A percentile compares a stretch with the other conserved stretches of the same genome.
Conservation (phyloP, 2,113 vertebrate genomes). For the Machaerirhynchus nigripectus region DNA sequence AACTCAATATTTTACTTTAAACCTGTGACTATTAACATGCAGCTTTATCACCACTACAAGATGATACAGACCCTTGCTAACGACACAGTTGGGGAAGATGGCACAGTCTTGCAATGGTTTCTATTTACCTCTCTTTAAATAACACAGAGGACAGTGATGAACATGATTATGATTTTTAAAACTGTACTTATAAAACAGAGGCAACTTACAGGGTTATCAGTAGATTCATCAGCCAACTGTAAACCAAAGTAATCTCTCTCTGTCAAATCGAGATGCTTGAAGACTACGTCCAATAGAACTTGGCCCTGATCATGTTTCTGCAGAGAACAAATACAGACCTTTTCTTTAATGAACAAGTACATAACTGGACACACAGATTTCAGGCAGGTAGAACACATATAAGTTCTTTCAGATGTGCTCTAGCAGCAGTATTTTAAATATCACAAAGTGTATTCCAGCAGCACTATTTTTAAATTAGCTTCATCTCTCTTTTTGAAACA, state of each 20-base stretch:
- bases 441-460: not conserved
- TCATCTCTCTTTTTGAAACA: not conserved
- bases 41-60: not conserved
- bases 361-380: not conserved
- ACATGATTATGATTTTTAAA: not conserved
- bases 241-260: conserved; percentile 98
- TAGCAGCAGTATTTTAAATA: not conserved
- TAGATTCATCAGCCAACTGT: conserved; percentile 90
- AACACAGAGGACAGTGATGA: not conserved
- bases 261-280: conserved; percentile 96
- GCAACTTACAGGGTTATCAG: conserved; percentile 89
- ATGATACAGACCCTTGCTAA: not conserved
- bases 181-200: not conserved
- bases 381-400: not conserved
- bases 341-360: not conserved
- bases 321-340: conserved; percentile 23
- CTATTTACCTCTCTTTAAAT: not conserved
- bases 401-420: not conserved
- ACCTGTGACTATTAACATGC: not conserved
- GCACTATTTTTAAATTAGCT: not conserved
- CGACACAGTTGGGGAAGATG: not conserved
- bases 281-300: conserved; percentile 91
- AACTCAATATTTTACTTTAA: not conserved
- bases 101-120: not conserved
- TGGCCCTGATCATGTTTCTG: conserved; percentile 96